These are phyloP conservation scores for Pheosia gnoma DNA, from an alignment of 2,888 invertebrate species.

Conservation along the genomic window DNA sequence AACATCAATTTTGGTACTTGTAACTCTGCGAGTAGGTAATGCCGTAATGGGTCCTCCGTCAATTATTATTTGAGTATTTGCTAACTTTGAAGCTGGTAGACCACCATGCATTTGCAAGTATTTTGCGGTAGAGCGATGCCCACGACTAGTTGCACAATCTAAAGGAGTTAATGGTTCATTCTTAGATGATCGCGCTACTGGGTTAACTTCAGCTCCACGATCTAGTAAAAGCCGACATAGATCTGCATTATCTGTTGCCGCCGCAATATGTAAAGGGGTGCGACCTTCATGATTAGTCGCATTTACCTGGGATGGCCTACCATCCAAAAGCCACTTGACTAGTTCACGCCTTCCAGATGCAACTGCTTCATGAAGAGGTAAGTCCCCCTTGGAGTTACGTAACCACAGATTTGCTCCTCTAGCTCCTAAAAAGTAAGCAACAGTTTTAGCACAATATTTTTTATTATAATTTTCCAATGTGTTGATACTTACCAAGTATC, in stretches of 20 bases:
- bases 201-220: slow-evolving; percentile 93
- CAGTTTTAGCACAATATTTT: neutral
- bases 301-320: slow-evolving; percentile 92
- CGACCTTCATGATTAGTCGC: slow-evolving; percentile 96
- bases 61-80: slow-evolving; percentile 75
- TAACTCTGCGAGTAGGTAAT: slow-evolving; percentile 75
- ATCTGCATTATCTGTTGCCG: slow-evolving; percentile 96
- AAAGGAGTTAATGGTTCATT: slow-evolving; percentile 94
- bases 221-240: slow-evolving; percentile 95
- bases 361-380: slow-evolving; percentile 98
- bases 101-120: slow-evolving; percentile 96
- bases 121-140: slow-evolving; percentile 95
- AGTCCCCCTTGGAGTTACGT: slow-evolving; percentile 96
- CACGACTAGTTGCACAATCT: slow-evolving; percentile 94
- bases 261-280: slow-evolving; percentile 96
- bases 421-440: slow-evolving; percentile 58
- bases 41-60: slow-evolving; percentile 74
- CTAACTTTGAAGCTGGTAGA: slow-evolving; percentile 89
- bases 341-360: slow-evolving; percentile 95
- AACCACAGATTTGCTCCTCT: slow-evolving; percentile 95
- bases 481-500: slow-evolving; percentile 79
- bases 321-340: slow-evolving; percentile 93
- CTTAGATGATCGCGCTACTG: slow-evolving; percentile 91
- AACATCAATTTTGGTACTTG: slow-evolving; percentile 81
- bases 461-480: neutral